Conservation (phyloP, 2,113 vertebrate species). For the Onychorhynchus coronatus region DNA sequence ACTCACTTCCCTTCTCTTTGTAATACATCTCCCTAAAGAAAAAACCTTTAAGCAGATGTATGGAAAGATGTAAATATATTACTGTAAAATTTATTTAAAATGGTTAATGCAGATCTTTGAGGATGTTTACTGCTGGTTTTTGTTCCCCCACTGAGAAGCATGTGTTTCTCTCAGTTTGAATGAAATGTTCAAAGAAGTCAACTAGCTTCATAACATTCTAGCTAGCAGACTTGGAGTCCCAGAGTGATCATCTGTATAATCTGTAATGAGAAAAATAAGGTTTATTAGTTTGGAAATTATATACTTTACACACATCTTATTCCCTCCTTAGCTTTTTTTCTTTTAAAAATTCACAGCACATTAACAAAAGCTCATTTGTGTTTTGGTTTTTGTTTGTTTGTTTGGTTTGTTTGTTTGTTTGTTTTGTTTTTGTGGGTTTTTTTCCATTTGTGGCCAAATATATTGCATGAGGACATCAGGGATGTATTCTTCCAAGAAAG, state of each 20-base stretch:
- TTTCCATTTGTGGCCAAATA: not conserved
- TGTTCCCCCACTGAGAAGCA: not conserved
- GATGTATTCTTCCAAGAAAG: not conserved
- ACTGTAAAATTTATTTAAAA: not conserved
- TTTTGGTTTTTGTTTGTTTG: not conserved
- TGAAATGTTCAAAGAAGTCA: not conserved
- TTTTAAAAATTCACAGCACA: not conserved
- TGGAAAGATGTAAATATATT: not conserved
- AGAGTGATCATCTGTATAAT: not conserved
- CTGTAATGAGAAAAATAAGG: not conserved
- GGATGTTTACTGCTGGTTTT: not conserved
- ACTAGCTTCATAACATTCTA: not conserved
- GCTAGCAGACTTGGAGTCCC: not conserved
- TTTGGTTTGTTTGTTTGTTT: too few species aligned
- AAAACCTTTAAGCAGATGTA: not conserved
- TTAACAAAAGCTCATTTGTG: not conserved
- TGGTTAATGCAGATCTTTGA: not conserved
- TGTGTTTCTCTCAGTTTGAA: not conserved
- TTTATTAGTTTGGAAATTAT: not conserved
- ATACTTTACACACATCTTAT: not conserved
- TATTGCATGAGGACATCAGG: not conserved
- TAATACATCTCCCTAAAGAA: not conserved
- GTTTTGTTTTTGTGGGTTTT: too few species aligned
- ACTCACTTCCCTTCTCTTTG: not conserved
- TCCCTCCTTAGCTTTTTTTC: not conserved